A percentile compares a stretch with the other conserved stretches of the same genome.
Conservation (phyloP, 2,797 vertebrate species). For the Lepus townsendii region DNA sequence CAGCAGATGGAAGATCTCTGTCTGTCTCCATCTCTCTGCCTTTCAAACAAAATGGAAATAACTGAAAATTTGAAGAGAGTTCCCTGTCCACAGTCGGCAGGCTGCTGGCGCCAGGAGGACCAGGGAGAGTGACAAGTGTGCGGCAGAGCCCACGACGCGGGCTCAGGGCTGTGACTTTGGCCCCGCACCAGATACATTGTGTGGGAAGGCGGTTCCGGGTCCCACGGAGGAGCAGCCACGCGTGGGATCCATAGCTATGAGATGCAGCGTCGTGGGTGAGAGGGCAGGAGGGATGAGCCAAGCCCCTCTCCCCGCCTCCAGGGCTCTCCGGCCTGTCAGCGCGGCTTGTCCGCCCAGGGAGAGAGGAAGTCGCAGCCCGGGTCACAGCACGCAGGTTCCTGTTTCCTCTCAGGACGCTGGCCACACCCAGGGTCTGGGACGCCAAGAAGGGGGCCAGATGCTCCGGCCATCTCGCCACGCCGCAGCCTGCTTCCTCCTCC, state of each 20-base stretch:
- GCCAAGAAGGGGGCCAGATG: accelerated
- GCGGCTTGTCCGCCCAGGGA: accelerated
- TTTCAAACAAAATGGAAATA: too few relatives aligned
- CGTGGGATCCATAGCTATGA: not conserved
- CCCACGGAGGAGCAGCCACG: not conserved
- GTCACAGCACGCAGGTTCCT: not conserved
- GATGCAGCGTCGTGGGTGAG: accelerated
- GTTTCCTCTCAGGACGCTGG: not conserved
- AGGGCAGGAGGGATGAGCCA: accelerated
- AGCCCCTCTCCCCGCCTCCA: not conserved
- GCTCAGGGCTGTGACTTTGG: not conserved
- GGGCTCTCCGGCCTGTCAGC: not conserved
- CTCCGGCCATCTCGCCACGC: not conserved
- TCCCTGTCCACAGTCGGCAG: not conserved
- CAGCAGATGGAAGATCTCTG: too few relatives aligned
- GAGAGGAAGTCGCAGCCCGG: not conserved
- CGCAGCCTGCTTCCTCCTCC: not conserved
- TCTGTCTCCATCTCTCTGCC: too few relatives aligned
- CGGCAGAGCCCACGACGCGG: too few relatives aligned
- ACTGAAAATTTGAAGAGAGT: too few relatives aligned
- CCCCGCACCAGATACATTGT: not conserved
- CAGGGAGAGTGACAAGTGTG: not conserved
- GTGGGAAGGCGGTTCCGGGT: not conserved
- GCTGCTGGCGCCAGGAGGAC: not conserved
- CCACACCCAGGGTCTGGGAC: accelerated